These are phyloP conservation scores for Caranx ignobilis DNA, from an alignment of 2,113 vertebrate genomes.

Conservation along the genomic window DNA sequence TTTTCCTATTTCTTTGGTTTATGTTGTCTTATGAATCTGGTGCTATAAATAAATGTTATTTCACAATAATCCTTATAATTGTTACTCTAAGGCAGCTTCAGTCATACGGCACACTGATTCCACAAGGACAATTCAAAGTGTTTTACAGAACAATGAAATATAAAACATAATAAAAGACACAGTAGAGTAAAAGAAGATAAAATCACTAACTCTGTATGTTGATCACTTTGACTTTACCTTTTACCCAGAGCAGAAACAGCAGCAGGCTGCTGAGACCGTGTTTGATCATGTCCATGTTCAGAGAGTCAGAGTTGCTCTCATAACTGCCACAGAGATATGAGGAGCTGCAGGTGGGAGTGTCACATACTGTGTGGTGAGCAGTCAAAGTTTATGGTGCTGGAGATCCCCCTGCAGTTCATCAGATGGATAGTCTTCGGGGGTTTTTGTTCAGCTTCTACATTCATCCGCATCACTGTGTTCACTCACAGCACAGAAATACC, in stretches of 20 bases:
- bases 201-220: not conserved
- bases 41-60: too few species aligned
- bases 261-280: not conserved
- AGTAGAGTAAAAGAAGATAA: not conserved
- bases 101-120: too few species aligned
- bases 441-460: constrained; percentile 41
- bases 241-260: not conserved
- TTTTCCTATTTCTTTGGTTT: too few species aligned
- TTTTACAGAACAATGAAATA: too few species aligned
- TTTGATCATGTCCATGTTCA: not conserved
- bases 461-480: too few species aligned
- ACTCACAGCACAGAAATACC: too few species aligned
- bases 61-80: too few species aligned
- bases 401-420: too few species aligned
- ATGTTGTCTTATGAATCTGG: too few species aligned
- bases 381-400: not conserved
- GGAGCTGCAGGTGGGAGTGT: constrained; percentile 4
- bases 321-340: not conserved
- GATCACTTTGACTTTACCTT: not conserved
- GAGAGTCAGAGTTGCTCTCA: not conserved
- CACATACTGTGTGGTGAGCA: not conserved
- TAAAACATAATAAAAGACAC: too few species aligned
- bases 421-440: not conserved
- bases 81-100: too few species aligned
- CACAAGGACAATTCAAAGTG: too few species aligned